phyloP scores from a whole-genome alignment of 2,888 invertebrate genomes.

The Mimachlamys varia region DNA sequence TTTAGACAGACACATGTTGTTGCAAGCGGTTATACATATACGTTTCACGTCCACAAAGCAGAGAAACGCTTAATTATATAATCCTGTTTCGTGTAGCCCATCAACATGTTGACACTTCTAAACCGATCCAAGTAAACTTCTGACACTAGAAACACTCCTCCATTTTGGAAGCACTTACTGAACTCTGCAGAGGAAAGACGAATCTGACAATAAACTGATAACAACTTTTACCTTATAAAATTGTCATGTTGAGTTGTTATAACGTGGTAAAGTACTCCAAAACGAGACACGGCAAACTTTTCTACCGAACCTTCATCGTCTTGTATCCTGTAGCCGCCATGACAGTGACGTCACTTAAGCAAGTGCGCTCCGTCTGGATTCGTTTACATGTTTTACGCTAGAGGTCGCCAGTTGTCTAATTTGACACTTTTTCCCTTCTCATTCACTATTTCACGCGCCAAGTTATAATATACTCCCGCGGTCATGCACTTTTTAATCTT shows the following conservation, averaged over 20 bases:
- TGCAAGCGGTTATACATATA: not conserved
- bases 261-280: slow-evolving; percentile 13
- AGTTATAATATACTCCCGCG: not conserved
- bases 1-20: not conserved
- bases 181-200: not conserved
- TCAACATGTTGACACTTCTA: slow-evolving; percentile 15
- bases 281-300: slow-evolving; percentile 22
- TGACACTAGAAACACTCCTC: slow-evolving; percentile 22
- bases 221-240: not conserved
- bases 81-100: not conserved
- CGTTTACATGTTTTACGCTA: slow-evolving; percentile 30
- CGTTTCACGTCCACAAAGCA: not conserved
- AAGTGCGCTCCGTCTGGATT: slow-evolving; percentile 36
- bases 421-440: slow-evolving; percentile 16
- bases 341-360: slow-evolving; percentile 43
- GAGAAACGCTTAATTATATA: not conserved
- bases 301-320: slow-evolving; percentile 40
- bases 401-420: not conserved
- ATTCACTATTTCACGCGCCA: slow-evolving; percentile 6
- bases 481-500: too few species aligned
- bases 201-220: slow-evolving; percentile 22
- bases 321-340: slow-evolving; percentile 46
- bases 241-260: slow-evolving; percentile 21
- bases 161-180: slow-evolving; percentile 25
- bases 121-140: slow-evolving; percentile 14